Evolutionary conservation across 2,113 vertebrate genomes (phyloP).

Genomic region (Numenius arquata): DNA sequence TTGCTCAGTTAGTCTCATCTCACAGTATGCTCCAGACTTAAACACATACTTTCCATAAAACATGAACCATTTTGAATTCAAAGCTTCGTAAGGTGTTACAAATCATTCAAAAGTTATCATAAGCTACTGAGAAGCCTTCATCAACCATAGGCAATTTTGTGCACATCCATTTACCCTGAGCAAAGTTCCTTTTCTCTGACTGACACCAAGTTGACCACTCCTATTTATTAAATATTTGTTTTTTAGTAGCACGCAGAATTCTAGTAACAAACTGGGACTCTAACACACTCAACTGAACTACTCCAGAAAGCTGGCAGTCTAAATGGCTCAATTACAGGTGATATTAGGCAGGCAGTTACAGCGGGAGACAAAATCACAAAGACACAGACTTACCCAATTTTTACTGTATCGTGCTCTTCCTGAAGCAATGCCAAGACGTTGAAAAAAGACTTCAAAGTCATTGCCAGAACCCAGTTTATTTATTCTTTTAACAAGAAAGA

Average conservation of each 20-base stretch:
- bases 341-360: background rate
- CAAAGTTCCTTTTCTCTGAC: background rate
- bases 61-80: background rate
- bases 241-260: background rate
- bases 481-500: slow-evolving; percentile 79
- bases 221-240: background rate
- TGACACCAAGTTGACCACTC: background rate
- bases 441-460: slow-evolving; percentile 97
- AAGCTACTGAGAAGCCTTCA: background rate
- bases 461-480: slow-evolving; percentile 95
- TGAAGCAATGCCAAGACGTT: slow-evolving; percentile 91
- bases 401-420: slow-evolving; percentile 94
- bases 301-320: background rate
- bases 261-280: background rate
- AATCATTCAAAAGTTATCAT: background rate
- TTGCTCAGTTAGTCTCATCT: background rate
- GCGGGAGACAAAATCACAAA: background rate
- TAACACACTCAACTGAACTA: background rate
- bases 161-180: background rate
- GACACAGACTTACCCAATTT: slow-evolving; percentile 80
- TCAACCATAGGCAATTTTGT: background rate
- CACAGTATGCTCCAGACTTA: background rate
- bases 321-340: background rate
- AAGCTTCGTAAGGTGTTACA: background rate
- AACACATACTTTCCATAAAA: background rate